A percentile compares a stretch with the other conserved stretches of the same genome.
Conservation (phyloP, 2,797 vertebrate species). For the Cynopterus sphinx region DNA sequence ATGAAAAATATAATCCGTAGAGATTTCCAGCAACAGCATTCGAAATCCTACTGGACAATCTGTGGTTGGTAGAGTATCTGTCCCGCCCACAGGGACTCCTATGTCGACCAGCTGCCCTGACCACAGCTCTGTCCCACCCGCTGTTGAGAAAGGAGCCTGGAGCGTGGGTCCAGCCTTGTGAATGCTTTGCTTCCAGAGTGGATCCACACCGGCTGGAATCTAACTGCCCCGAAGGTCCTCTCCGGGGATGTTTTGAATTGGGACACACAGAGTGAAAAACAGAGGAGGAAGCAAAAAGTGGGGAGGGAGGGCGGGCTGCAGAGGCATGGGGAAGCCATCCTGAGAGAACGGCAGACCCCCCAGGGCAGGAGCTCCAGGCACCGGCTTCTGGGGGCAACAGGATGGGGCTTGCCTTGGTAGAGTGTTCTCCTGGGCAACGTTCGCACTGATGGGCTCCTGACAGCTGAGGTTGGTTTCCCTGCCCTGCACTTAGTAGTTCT, state of each 20-base stretch:
- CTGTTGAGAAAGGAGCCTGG: neutral
- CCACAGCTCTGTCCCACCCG: neutral
- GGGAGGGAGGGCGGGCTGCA: too few species aligned
- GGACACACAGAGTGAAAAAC: neutral
- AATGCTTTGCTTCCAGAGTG: neutral
- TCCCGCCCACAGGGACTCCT: neutral
- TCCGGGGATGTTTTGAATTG: neutral
- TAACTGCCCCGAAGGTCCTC: neutral
- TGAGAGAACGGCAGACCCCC: neutral
- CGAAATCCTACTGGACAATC: neutral
- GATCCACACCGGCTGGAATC: neutral
- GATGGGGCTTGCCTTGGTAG: neutral
- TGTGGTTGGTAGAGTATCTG: neutral
- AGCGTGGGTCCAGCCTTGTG: rapidly evolving
- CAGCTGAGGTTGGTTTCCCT: neutral
- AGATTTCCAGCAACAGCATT: neutral
- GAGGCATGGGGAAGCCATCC: neutral
- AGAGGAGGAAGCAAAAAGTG: neutral
- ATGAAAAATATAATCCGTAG: neutral
- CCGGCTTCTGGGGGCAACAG: neutral
- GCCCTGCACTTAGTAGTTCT: neutral
- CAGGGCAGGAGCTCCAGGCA: neutral
- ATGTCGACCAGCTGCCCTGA: neutral
- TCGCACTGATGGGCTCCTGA: neutral
- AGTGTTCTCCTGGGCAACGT: neutral